Evolutionary conservation across 2,113 vertebrate genomes (phyloP).

Genomic region (Amia ocellicauda): DNA sequence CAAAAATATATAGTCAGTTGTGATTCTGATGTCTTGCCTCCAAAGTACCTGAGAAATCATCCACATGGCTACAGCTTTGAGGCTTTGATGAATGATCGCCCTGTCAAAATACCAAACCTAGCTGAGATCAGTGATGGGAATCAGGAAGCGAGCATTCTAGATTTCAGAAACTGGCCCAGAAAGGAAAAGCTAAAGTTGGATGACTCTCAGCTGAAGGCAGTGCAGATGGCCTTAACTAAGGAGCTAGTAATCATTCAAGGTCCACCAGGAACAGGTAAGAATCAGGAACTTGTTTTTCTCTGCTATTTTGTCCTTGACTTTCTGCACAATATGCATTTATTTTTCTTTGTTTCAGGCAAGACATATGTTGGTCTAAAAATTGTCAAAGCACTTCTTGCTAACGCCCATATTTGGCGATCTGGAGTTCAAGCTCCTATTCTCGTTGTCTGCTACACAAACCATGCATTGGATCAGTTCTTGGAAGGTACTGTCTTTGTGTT

Average conservation of each 20-base stretch:
- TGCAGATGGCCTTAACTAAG: constrained; percentile 37
- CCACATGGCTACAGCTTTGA: constrained; percentile 9
- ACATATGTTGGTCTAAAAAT: constrained; percentile 44
- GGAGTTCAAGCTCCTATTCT: constrained; percentile 23
- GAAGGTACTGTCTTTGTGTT: constrained; percentile 32
- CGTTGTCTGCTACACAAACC: constrained; percentile 48
- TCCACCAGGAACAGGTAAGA: constrained; percentile 43
- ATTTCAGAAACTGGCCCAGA: constrained; percentile 3
- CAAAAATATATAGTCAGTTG: constrained; percentile 40
- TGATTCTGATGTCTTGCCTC: constrained; percentile 18
- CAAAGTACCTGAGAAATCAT: constrained; percentile 22
- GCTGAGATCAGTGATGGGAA: too few relatives aligned
- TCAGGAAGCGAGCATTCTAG: not conserved
- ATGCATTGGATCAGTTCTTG: constrained; percentile 48
- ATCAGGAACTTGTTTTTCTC: not conserved
- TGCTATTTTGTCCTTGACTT: not conserved
- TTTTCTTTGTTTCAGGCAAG: constrained; percentile 32
- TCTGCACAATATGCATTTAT: not conserved
- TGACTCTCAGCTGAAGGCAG: constrained; percentile 33
- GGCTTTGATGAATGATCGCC: constrained; percentile 3
- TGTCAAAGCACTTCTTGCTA: constrained; percentile 33
- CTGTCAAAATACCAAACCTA: not conserved
- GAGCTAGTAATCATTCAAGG: constrained; percentile 42
- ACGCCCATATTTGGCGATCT: constrained; percentile 23
- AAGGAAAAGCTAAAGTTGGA: constrained; percentile 24